Evolutionary conservation across 2,113 vertebrate species (phyloP), one percentile per base, ranked within the genome.

Genomic region (Sinocyclocheilus maitianheensis): DNA sequence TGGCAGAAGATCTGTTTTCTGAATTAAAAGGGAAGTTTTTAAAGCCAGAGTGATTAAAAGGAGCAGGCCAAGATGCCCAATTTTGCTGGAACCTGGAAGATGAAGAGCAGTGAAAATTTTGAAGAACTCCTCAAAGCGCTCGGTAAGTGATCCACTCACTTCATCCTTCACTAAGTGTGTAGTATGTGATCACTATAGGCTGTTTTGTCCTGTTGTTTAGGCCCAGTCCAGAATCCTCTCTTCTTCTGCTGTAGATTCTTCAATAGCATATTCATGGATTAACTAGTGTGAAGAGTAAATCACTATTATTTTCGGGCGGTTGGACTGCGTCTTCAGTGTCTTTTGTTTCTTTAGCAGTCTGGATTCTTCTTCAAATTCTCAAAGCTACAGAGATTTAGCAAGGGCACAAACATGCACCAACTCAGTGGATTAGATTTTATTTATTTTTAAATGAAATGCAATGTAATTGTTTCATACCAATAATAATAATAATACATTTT

Each of bases 51-150:
- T 24, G 30, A 9, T 69, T 18, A 18, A 18, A 69, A 69, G 14
- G 14, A 71, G 1, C 77, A 83, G 82, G 3, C 87, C 81, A 88
- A 90, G 90, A 99, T 99, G 97, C 93, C 96, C 78, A 95, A 96
- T 94, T 97, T 97, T 88, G 92, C 95, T 77, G 97, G 97, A 62
- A 96, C 90, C 90, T 97, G 97, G 97, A 97, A 97, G 92, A 97
- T 97, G 97, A 93, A 89, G 86, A 96, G 94, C 96, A 97, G 97
- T 85, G 96, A 97, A 93, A 96, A 97, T 91, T 97, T 97, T 24
- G 97, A 97, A 53, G 96, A 97, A 63, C 92, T 98, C 3, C 96
- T 99, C 26, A 98, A 97, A 94, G 96, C 96, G 0, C 92, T 99
- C 86, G 97, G 97, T 98, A 93, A 95, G 94, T n/a, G 8, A 40